These are phyloP conservation scores for Mantis religiosa DNA, from an alignment of 2,888 invertebrate genomes.

Conservation along the genomic window DNA sequence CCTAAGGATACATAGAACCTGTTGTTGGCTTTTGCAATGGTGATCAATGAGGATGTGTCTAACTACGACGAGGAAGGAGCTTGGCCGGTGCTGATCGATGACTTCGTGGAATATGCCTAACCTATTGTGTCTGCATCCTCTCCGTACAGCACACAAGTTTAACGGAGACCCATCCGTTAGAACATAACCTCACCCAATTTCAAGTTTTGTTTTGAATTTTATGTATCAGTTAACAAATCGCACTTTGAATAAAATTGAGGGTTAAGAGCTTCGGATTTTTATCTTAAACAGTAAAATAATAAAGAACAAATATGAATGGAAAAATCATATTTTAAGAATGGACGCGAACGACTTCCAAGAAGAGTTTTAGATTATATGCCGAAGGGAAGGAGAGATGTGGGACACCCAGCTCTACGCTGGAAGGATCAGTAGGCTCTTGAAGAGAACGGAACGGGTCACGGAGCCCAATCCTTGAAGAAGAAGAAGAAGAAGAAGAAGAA, in stretches of 20 bases:
- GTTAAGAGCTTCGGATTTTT: too few relatives aligned
- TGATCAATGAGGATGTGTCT: slow-evolving; percentile 92
- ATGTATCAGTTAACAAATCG: not conserved
- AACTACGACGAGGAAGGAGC: slow-evolving; percentile 99
- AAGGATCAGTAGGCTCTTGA: too few relatives aligned
- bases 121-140: slow-evolving; percentile 44
- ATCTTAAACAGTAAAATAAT: too few relatives aligned
- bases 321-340: too few relatives aligned
- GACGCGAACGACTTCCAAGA: too few relatives aligned
- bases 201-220: not conserved
- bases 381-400: too few relatives aligned
- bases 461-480: too few relatives aligned
- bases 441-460: too few relatives aligned
- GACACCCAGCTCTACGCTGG: too few relatives aligned
- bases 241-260: not conserved
- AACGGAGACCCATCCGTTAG: not conserved
- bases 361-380: too few relatives aligned
- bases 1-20: slow-evolving; percentile 99
- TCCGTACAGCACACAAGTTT: slow-evolving; percentile 33
- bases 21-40: slow-evolving; percentile 89
- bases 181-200: not conserved
- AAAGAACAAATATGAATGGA: too few relatives aligned
- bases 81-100: slow-evolving; percentile 96
- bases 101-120: slow-evolving; percentile 80
- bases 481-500: too few relatives aligned